Base-by-base conservation (phyloP, 2,797 vertebrate species). In the Labroides dimidiatus region DNA sequence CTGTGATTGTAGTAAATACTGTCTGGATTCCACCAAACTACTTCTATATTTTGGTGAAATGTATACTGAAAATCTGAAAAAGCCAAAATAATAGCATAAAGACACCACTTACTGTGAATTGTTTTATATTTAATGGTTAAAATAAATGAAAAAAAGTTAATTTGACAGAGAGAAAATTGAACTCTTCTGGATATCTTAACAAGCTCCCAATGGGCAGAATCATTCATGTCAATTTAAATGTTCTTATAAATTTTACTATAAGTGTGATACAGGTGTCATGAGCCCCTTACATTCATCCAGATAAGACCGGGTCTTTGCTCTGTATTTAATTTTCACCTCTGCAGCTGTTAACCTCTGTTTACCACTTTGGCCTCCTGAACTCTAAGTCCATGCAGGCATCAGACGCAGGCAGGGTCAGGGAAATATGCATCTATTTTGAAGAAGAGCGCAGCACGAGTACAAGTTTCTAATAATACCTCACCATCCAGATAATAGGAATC, bases 401-500 rank as follows among this genome's bases (percentile, higher is more conserved):
- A 77, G 16, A 72, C 30, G 43, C 61, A 23, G 59, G 21, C 55
- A 52, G 53, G 45, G 76, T 75, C 57, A 30, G 70, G 21, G 59
- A 81, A 82, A 82, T 64, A 80, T 72, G 49, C 62, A 72, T 81
- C 79, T 72, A 78, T 82, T 89, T 84, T 86, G 64, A 58, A 75
- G 36, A 27, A 77, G 64, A 70, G 64, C 61, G 68, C 57, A 47
- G 75, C 27, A 52, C 48, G 69, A 77, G 70, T 71, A 72, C 60
- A 74, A 42, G 61, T 80, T 86, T 71, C 87, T 90, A 89, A 81
- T 88, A 79, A 90, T 91, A 88, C 42, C 33, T 27, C 49, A 52
- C 64, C 50, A 66, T 66, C 60, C 24, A 23, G 78, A 85, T 80
- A 85, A 78, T 72, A 80, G 64, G 73, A 86, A 89, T 84, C 72